Conservation (phyloP, 2,113 vertebrate genomes). For the Canis aureus region DNA sequence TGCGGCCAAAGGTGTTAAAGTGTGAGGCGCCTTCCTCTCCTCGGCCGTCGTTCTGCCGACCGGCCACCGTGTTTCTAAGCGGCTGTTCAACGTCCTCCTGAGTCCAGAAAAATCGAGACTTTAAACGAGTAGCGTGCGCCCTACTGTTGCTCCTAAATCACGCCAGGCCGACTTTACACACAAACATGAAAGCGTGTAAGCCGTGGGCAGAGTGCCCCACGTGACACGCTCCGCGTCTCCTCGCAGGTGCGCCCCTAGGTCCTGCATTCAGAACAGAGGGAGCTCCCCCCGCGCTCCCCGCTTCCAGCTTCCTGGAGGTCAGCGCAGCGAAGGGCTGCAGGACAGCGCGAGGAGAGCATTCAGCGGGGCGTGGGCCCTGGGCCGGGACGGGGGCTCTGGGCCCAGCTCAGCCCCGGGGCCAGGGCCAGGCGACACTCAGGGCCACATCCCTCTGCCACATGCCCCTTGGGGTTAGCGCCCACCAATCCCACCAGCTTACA, state of each 20-base stretch:
- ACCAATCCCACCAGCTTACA: slow-evolving; percentile 80
- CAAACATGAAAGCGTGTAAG: background rate
- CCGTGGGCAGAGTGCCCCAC: background rate
- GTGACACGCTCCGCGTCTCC: accelerated
- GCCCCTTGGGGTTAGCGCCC: slow-evolving; percentile 74
- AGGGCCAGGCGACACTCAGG: slow-evolving; percentile 36
- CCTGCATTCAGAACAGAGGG: background rate
- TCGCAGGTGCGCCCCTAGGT: accelerated
- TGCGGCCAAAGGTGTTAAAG: background rate
- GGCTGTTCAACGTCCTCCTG: background rate
- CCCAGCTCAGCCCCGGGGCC: background rate
- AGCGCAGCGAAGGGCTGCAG: no score
- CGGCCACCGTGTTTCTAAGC: background rate
- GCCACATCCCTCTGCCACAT: slow-evolving; percentile 74
- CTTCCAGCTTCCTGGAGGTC: no score
- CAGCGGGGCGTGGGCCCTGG: accelerated
- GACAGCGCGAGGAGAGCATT: background rate
- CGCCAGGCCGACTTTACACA: background rate
- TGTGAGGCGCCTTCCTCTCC: background rate
- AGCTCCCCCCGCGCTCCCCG: no score
- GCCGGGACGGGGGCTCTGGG: no score
- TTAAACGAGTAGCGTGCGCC: background rate
- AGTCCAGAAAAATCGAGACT: slow-evolving; percentile 33
- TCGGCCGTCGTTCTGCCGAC: background rate
- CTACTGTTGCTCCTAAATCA: background rate